Evolutionary conservation across 2,888 invertebrate species (phyloP).

Genomic region (Cosmia pyralina): DNA sequence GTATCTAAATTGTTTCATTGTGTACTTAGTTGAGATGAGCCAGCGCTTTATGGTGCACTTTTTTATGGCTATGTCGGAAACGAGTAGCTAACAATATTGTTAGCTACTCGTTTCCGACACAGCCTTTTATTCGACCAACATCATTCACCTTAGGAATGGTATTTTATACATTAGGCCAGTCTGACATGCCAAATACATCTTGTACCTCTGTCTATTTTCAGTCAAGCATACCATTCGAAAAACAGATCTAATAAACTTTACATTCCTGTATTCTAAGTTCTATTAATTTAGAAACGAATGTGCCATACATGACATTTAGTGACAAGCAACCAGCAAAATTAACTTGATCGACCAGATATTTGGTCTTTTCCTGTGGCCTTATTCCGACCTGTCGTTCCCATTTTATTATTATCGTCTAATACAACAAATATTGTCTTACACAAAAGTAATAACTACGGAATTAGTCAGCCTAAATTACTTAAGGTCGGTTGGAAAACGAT

Average conservation of each 20-base stretch:
- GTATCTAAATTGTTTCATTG: too few relatives aligned
- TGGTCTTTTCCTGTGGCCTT: background rate
- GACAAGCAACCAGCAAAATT: background rate
- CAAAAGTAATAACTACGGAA: slow-evolving; percentile 9
- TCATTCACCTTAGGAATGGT: background rate
- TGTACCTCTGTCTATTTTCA: background rate
- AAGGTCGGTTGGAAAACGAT: background rate
- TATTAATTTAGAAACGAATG: slow-evolving; percentile 7
- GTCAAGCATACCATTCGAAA: background rate
- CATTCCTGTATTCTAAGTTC: background rate
- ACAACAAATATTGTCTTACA: slow-evolving; percentile 25
- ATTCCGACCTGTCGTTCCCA: background rate
- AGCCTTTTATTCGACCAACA: too few relatives aligned
- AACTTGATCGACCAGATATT: slow-evolving; percentile 3
- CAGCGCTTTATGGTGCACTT: background rate
- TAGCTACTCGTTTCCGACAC: too few relatives aligned
- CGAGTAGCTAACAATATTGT: too few relatives aligned
- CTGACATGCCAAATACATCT: too few relatives aligned
- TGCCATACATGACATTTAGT: too few relatives aligned
- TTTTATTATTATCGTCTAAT: slow-evolving; percentile 13
- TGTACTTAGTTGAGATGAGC: background rate
- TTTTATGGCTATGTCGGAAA: too few relatives aligned
- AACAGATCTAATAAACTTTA: background rate
- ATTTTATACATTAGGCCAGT: background rate
- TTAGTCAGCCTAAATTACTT: slow-evolving; percentile 25